phyloP scores from a whole-genome alignment of 2,113 vertebrate species.

The Xyrauchen texanus region DNA sequence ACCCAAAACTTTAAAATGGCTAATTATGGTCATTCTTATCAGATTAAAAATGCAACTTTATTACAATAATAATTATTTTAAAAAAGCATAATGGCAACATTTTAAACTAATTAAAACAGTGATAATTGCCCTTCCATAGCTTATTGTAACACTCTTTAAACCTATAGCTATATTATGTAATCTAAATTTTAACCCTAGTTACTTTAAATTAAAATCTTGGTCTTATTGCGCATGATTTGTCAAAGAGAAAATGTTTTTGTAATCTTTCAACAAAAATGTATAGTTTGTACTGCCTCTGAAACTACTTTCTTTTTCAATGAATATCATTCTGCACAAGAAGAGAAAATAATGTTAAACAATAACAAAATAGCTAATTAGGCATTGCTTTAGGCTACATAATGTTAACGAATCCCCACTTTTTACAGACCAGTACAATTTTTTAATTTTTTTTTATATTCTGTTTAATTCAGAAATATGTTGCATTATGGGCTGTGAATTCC shows the following conservation, averaged over 20 bases:
- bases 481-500: background rate
- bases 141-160: background rate
- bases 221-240: background rate
- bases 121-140: background rate
- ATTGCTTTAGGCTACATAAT: background rate
- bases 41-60: too few relatives aligned
- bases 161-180: background rate
- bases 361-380: background rate
- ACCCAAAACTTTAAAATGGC: too few relatives aligned
- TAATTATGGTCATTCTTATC: too few relatives aligned
- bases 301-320: too few relatives aligned
- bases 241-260: too few relatives aligned
- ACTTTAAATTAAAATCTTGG: background rate
- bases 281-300: too few relatives aligned
- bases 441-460: background rate
- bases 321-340: too few relatives aligned
- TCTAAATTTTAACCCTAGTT: background rate
- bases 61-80: too few relatives aligned
- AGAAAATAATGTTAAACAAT: background rate
- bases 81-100: background rate
- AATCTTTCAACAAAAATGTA: too few relatives aligned
- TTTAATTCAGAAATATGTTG: background rate
- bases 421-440: background rate
- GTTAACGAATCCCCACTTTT: background rate
- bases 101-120: background rate